Base-by-base conservation (phyloP, 2,113 vertebrate genomes). In the Accipiter cooperii region DNA sequence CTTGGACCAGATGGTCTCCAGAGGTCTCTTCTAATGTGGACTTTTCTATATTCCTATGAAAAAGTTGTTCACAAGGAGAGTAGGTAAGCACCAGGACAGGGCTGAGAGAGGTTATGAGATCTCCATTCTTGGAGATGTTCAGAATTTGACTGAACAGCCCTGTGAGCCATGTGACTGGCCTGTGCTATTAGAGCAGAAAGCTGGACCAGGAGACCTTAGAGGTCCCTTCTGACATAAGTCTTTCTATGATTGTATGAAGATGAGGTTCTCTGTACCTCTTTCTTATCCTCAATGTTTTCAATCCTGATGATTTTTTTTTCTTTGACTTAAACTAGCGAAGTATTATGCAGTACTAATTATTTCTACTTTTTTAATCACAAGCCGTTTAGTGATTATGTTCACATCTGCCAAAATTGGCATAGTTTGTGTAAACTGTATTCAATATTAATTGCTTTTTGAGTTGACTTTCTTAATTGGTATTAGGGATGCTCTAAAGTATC, bases 401-500 rank as follows among this genome's bases (percentile, higher is more conserved):
- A 40, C 61, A 36, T 58, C 42, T 87, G 57, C 73, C 71, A 52
- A 64, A 40, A 65, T 10, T 40, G 51, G 38, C 47, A 8, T 9
- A 10, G 20, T 85, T 70, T 57, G 4, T 80, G 17, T 21, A 47
- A 81, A 42, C 7, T 40, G 11, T 25, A 31, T 34, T 86, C 55
- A 71, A 84, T 79, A 63, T 71, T 40, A 82, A 57, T 96, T 79
- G 49, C 7, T 60, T 70, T 95, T 44, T 80, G 87, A 90, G 22
- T 60, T 94, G 75, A 85, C 47, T 91, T 54, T 96, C 79, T 96
- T 68, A 36, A 4, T 40, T 96, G 74, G 66, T 71, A 63, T 90
- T 63, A 99, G 99, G 63, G 99, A 99, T 90, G 98, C 99, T 96
- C 98, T 98, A 26, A 99, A 97, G 69, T 99, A 98, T 65, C 98